A percentile compares a stretch with the other conserved stretches of the same genome.
phyloP scores from a whole-genome alignment of 53 echinoderm and acorn worm genomes.

The Hippasteria phrygiana region DNA sequence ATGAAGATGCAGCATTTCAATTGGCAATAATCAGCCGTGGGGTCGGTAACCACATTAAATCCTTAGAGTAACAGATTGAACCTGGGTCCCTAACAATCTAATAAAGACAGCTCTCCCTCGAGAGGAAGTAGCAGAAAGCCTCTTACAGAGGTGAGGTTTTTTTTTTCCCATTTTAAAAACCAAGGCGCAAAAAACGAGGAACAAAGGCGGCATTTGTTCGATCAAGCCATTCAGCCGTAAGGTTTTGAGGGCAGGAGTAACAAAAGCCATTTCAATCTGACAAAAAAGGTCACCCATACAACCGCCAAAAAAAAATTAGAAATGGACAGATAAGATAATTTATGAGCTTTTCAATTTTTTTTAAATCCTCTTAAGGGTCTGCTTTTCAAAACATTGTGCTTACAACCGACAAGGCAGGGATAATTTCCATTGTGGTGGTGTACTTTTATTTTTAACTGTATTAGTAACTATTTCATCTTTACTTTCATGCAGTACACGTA shows the following conservation, averaged over 20 bases:
- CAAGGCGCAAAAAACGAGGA: background rate
- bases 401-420: background rate
- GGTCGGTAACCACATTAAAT: constrained; percentile 62
- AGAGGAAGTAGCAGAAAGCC: constrained; percentile 22
- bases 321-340: background rate
- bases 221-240: constrained; percentile 30
- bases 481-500: background rate
- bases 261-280: constrained; percentile 13
- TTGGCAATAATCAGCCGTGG: background rate
- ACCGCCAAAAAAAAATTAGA: background rate
- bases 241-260: constrained; percentile 9
- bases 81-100: constrained; percentile 46
- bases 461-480: background rate
- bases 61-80: constrained; percentile 46
- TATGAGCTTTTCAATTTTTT: background rate
- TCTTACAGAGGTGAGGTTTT: background rate
- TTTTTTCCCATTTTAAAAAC: constrained; percentile 21
- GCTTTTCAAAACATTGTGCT: background rate
- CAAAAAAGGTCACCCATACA: constrained; percentile 50
- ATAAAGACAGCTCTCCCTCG: constrained; percentile 14
- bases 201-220: constrained; percentile 34
- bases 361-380: background rate
- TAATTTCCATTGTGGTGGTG: background rate
- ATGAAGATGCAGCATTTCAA: background rate
- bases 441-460: background rate